Evolutionary conservation across 1,140 invertebrate genomes (phyloP), one percentile per base, ranked within the genome.

Genomic region (Mizuhopecten yessoensis): DNA sequence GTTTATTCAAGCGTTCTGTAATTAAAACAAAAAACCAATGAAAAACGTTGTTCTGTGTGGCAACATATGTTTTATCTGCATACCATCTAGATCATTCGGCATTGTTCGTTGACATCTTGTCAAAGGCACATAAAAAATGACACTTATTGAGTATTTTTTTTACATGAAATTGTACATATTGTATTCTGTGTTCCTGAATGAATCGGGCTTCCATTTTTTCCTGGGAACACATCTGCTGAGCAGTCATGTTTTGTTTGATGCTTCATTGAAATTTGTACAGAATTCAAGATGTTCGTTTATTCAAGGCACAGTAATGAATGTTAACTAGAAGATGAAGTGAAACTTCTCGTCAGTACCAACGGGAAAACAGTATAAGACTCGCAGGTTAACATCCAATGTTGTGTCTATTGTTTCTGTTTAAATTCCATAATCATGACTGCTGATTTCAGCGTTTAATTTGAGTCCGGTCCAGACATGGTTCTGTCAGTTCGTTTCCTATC

Each of bases 101-200:
- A 75, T 75, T 75, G 57, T 75, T 17, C 11, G 23, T 9, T 75
- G 57, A 75, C 57, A 75, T 29, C n/a, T 29, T 75, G 57, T 75
- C 57, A 75, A 17, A 29, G 23, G 15, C 1, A 3, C 57, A 75
- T 75, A 75, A 75, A 75, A 75, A 75, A 75, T 75, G 57, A 75
- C 57, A 75, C 57, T 75, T 75, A 75, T 75, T 75, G 57, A n/a
- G n/a, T 75, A 75, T 1, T 7, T n/a, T 45, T 75, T 75, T n/a
- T 29, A 75, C n/a, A 75, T 23, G n/a, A 75, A n/a, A 29, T 75
- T 75, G 23, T 75, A n/a, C 23, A 75, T 17, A 49, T 49, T 49
- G 45, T 49, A 23, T 13, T 49, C n/a, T 75, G 57, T 75, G 57
- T n/a, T 29, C 23, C n/a, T 75, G 57, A 75, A 29, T 75, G 23